Evolutionary conservation across 2,797 vertebrate genomes (phyloP).

Genomic region (Rousettus madagascariensis): DNA sequence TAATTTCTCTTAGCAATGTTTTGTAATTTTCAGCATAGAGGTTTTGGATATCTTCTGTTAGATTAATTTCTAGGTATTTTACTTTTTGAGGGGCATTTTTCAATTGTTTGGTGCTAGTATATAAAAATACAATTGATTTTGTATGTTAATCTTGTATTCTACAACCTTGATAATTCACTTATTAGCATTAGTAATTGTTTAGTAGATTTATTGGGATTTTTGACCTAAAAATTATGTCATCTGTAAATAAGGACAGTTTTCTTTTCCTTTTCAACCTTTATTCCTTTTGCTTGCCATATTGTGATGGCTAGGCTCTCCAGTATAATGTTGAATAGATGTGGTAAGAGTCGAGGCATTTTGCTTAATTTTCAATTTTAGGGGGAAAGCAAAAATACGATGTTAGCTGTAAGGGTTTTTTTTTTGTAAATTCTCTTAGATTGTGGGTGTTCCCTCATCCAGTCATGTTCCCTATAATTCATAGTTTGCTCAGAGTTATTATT

Average conservation of each 20-base stretch:
- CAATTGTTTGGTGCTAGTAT: neutral
- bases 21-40: neutral
- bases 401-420: neutral
- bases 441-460: neutral
- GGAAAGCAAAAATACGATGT: neutral
- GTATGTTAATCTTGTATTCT: neutral
- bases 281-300: neutral
- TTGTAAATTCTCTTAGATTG: neutral
- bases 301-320: neutral
- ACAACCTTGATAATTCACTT: neutral
- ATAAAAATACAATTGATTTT: conserved; percentile 30
- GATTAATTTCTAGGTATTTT: conserved; percentile 13
- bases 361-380: neutral
- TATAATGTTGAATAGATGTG: neutral
- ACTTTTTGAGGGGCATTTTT: neutral
- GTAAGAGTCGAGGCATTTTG: neutral
- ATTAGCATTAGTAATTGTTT: neutral
- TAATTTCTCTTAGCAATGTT: conserved; percentile 12
- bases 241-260: neutral
- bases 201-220: neutral
- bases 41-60: neutral
- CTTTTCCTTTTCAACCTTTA: neutral
- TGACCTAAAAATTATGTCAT: neutral
- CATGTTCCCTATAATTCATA: neutral
- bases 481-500: neutral